Conservation (phyloP, 2,797 vertebrate species). For the Odontamblyopus lacepedii region DNA sequence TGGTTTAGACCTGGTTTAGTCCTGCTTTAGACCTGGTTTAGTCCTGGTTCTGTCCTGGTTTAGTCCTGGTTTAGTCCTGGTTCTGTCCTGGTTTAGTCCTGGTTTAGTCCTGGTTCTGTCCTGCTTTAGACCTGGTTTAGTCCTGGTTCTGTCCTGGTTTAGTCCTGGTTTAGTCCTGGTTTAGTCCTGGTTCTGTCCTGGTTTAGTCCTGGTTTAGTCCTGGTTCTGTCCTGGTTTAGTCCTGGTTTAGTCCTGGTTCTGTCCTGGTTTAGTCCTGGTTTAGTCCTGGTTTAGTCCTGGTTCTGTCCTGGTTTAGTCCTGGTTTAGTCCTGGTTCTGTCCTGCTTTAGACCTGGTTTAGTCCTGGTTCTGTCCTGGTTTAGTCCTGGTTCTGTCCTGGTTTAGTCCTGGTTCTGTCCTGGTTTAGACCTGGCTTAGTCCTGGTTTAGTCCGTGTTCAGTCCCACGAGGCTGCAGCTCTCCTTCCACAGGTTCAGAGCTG, state of each 20-base stretch:
- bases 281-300: no score
- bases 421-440: neutral
- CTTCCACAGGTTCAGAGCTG: constrained; percentile 79
- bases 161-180: no score
- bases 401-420: neutral
- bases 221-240: neutral
- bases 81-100: neutral
- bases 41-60: no score
- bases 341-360: no score
- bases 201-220: constrained; percentile 15
- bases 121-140: neutral
- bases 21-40: no score
- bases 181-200: no score
- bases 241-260: no score
- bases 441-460: constrained; percentile 17
- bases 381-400: neutral
- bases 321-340: neutral
- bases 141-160: neutral
- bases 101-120: no score
- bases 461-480: constrained; percentile 80
- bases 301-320: constrained; percentile 1
- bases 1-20: no score
- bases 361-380: no score
- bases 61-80: constrained; percentile 13
- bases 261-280: no score